Base-by-base conservation (phyloP, 2,888 invertebrate genomes). In the Ischnura elegans region DNA sequence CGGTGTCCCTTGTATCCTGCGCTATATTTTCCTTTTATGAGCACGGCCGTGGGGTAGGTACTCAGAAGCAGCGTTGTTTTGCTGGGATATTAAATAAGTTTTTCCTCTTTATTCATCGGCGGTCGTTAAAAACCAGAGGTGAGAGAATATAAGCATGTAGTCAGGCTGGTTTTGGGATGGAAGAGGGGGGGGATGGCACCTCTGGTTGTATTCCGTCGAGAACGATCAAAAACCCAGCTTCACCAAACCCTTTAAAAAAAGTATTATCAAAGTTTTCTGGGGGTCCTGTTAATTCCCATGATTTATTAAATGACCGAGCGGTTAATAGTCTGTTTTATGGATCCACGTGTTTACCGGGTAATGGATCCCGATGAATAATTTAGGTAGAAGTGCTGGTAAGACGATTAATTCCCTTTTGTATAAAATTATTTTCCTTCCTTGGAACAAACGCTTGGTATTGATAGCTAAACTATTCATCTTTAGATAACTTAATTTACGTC, bases 351-450 rank as follows among this genome's bases (percentile, higher is more conserved):
- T 93, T 43, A 51, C 25, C 87, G 87, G 42, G 19, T 51, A 55
- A 87, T 90, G 90, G 87, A 90, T 90, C 42, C 61, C 90, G 90
- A 90, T 90, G 90, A 90, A 90, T 90, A 90, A 90, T 90, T 90
- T 55, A 90, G 61, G 21, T 84, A 90, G 55, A 29, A 93, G 84
- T 45, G 25, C 42, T 21, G 29, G 47, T 2, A 93, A 47, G 86
- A 45, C 42, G 42, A 46, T 25, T 6, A 87, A 13, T 47, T 87
- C 47, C 87, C 10, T 93, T 36, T 29, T 36, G 16, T 29, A 16
- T 3, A 66, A 36, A 0, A 10, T 4, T 76, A 25, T 25, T 43
- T 61, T 93, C n/a, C n/a, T n/a, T 46, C 25, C 43, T 21, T 61
- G 21, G 66, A 43, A n/a, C 46, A 8, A n/a, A 43, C n/a, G 42